Evolutionary conservation across 2,113 vertebrate species (phyloP).

Genomic region (Turnix velox): DNA sequence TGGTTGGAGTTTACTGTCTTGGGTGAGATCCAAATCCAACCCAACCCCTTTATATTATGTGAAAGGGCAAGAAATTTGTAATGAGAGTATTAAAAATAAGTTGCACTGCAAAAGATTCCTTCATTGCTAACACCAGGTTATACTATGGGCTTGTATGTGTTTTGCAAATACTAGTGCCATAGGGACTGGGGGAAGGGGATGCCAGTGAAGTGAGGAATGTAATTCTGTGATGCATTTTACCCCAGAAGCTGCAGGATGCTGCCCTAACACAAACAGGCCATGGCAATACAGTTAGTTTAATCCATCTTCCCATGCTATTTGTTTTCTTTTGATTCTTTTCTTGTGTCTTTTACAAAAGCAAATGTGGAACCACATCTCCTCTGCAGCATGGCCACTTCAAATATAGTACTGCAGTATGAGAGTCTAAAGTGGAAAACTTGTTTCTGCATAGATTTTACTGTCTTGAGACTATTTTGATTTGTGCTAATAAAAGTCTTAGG

Average conservation of each 20-base stretch:
- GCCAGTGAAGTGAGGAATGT: neutral
- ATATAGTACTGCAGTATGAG: neutral
- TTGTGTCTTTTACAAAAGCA: neutral
- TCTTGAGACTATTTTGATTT: neutral
- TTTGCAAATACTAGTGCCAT: neutral
- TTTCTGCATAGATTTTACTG: neutral
- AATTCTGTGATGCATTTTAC: neutral
- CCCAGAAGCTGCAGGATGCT: neutral
- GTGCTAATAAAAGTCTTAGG: neutral
- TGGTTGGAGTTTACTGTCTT: neutral
- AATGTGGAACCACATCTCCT: neutral
- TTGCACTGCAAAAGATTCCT: neutral
- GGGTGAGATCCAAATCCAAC: neutral
- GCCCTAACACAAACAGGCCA: neutral
- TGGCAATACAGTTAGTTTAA: neutral
- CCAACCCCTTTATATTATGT: neutral
- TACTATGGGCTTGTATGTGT: neutral
- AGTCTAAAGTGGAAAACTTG: neutral
- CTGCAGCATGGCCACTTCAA: neutral
- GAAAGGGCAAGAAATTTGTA: neutral
- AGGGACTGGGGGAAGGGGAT: neutral
- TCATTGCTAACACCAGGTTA: accelerated
- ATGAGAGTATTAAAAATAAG: no score
- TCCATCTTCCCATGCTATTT: neutral
- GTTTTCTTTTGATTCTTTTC: neutral